phyloP scores from a whole-genome alignment of 2,888 invertebrate species.

The Melolontha melolontha region DNA sequence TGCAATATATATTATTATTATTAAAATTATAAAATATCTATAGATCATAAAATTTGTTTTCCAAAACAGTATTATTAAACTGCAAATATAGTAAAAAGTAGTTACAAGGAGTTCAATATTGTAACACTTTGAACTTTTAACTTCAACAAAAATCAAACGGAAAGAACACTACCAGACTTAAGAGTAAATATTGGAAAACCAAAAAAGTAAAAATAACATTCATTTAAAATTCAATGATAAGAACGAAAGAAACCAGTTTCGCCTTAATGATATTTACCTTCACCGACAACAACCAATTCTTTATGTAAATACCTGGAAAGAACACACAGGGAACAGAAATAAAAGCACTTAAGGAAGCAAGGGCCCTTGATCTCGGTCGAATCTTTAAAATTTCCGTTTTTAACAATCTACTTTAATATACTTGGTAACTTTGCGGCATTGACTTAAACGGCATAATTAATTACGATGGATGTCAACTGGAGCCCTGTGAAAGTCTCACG shows the following conservation, averaged over 20 bases:
- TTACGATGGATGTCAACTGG: constrained; percentile 7
- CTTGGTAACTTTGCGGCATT: constrained; percentile 22
- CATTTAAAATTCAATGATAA: background rate
- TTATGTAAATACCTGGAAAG: constrained; percentile 16
- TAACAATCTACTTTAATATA: constrained; percentile 8
- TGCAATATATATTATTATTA: no score
- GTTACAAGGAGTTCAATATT: no score
- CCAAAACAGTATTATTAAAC: no score
- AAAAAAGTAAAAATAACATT: constrained; percentile 7
- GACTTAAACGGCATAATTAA: constrained; percentile 23
- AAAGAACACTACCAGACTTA: no score
- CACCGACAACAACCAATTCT: constrained; percentile 10
- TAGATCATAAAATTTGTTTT: no score
- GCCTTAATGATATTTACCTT: background rate
- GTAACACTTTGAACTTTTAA: no score
- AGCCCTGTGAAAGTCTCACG: background rate
- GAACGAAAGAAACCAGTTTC: no score
- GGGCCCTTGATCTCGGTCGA: background rate
- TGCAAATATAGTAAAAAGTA: no score
- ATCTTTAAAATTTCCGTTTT: constrained; percentile 12
- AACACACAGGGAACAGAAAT: constrained; percentile 10
- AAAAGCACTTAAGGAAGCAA: constrained; percentile 12
- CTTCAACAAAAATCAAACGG: no score
- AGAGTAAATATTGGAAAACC: background rate
- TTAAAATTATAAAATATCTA: no score